Evolutionary conservation across 2,888 invertebrate genomes (phyloP).

Genomic region (Matsumyia berberina): DNA sequence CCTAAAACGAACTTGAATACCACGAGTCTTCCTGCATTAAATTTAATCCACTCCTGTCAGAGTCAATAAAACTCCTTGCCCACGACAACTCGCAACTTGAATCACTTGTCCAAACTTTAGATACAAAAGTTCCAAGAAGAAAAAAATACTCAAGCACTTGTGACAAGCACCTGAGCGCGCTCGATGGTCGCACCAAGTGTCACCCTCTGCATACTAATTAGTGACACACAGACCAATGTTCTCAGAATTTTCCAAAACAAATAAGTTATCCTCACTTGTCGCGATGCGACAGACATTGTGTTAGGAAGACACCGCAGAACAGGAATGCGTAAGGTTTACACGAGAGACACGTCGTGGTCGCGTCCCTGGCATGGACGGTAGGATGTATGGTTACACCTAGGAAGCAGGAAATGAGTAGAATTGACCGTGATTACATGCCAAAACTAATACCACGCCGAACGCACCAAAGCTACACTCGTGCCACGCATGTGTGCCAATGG

Average conservation of each 20-base stretch:
- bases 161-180: constrained; percentile 49
- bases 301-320: constrained; percentile 19
- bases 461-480: constrained; percentile 31
- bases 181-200: constrained; percentile 43
- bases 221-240: constrained; percentile 60
- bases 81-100: constrained; percentile 6
- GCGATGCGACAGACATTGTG: constrained; percentile 28
- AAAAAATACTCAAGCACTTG: constrained; percentile 11
- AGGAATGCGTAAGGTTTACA: constrained; percentile 15
- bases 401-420: constrained; percentile 64
- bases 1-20: no score
- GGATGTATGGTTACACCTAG: constrained; percentile 48
- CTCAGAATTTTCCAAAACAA: constrained; percentile 36
- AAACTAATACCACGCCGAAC: constrained; percentile 23
- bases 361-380: constrained; percentile 8
- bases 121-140: not conserved
- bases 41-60: not conserved
- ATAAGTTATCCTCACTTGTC: constrained; percentile 46
- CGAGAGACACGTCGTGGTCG: constrained; percentile 21
- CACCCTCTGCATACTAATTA: constrained; percentile 64
- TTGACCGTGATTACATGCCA: constrained; percentile 72
- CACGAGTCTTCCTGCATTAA: no score
- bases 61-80: not conserved
- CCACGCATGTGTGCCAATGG: constrained; percentile 21
- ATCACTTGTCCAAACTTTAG: constrained; percentile 20